Base-by-base conservation (phyloP, 2,797 vertebrate genomes). In the Sebastes vulpes region DNA sequence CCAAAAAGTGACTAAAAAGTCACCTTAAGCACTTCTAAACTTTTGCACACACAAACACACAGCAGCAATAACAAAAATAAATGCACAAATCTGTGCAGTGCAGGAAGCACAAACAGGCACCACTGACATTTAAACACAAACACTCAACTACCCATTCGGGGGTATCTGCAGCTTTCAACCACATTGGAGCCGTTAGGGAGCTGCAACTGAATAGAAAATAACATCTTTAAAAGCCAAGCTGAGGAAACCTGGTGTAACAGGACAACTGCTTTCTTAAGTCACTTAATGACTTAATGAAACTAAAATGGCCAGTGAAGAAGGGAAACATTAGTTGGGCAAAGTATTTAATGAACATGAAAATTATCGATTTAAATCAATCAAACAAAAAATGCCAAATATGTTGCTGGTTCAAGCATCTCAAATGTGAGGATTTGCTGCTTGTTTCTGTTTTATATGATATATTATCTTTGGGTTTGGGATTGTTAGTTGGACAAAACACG, bases 1-100 rank as follows among this genome's bases (percentile, higher is more conserved):
- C 14, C 16, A 59, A 18, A 61, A 72, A 11, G 58, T n/a, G 28
- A 73, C 63, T 28, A 21, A 60, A 60, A 72, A 79, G 70, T 32
- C 42, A 59, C 65, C 58, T 21, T 3, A 7, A 75, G 65, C 38
- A 26, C 31, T 38, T 50, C 18, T 26, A 4, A 20, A 48, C 73
- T 48, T 52, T 8, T 26, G 7, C 59, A 65, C 25, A 65, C 29
- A 60, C 16, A 23, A 10, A 63, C 20, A 57, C 67, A 65, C n/a
- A 72, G 25, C 26, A 6, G 9, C 31, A 79, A 18, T 12, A 61
- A 60, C 0, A 32, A 48, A 3, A 79, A 32, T 65, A 58, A 63
- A 29, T 10, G 12, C 16, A 64, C 25, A 73, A 66, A 64, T 1
- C 48, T 32, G 38, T 2, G 68, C 70, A 69, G 77, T 52, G 72